phyloP scores from a whole-genome alignment of 2,797 vertebrate genomes.

The Hephaestus fuliginosus region DNA sequence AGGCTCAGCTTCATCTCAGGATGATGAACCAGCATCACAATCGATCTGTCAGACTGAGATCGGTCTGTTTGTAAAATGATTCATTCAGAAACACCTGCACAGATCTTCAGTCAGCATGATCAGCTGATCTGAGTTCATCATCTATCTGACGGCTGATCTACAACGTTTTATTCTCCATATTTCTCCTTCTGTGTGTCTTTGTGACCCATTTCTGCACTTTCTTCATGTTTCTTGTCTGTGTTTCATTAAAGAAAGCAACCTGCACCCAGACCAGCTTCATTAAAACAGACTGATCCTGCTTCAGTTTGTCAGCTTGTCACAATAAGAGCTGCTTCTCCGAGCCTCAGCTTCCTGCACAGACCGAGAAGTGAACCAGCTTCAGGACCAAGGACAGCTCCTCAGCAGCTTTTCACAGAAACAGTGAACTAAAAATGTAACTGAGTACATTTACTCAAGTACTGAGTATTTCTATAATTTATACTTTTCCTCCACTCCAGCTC shows the following conservation, averaged over 20 bases:
- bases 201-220: no score
- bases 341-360: no score
- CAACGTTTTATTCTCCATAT: no score
- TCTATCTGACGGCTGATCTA: no score
- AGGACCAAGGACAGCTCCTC: conserved; percentile 28
- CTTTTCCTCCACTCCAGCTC: no score
- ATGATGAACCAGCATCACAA: neutral
- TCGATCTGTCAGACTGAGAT: neutral
- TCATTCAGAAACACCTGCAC: neutral
- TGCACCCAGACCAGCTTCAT: neutral
- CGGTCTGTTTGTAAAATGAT: neutral
- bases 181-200: no score
- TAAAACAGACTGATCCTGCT: neutral
- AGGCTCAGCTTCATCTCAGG: neutral
- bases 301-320: neutral
- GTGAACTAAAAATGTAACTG: no score
- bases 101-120: neutral
- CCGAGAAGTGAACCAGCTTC: neutral
- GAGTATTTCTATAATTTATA: no score
- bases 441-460: no score
- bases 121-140: no score
- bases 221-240: neutral
- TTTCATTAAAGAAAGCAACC: neutral
- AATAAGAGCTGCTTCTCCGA: neutral
- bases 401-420: no score